Base-by-base conservation (phyloP, 2,113 vertebrate species). In the Acanthisitta chloris region DNA sequence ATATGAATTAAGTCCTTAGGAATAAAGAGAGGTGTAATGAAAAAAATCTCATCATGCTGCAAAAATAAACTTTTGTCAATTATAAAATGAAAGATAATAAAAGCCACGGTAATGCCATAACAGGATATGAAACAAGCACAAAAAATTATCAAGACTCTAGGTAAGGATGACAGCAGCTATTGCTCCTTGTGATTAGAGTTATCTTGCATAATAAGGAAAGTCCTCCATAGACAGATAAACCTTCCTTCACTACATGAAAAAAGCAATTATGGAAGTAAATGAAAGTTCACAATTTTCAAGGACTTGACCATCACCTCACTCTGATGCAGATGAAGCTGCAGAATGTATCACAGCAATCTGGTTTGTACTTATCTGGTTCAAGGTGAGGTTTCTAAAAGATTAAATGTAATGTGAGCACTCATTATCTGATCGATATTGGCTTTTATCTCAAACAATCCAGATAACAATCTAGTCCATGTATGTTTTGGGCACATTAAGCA, bases 211-310 rank as follows among this genome's bases (percentile, higher is more conserved):
- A 62, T 59, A 82, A 86, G 29, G 13, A 16, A 79, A 94, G 74
- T 72, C 67, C 76, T 90, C 67, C 57, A 81, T 9, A 66, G 49
- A 70, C 34, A 84, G 45, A 86, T 29, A 92, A 86, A 83, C 48
- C 17, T 79, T 78, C 42, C 57, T 71, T 51, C 43, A 83, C 57
- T 51, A 40, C 3, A 40, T 64, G 31, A 86, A 90, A 92, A 81
- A 73, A 45, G 40, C 64, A 74, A 67, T 90, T 91, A 83, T 0
- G 51, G 81, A 91, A 91, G 92, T 93, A 65, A 87, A 86, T 59
- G 57, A 19, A 92, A 95, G 36, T 64, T 81, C 73, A 38, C 16
- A 87, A 17, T 90, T 94, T 80, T 82, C 84, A 96, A 92, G 81
- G 78, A 89, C 88, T 93, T 82, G 29, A 77, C 46, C 55, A 54